Percentiles rank a stretch among this genome's conserved stretches.
phyloP scores from a whole-genome alignment of 2,113 vertebrate genomes.

The Ibidorhyncha struthersii region DNA sequence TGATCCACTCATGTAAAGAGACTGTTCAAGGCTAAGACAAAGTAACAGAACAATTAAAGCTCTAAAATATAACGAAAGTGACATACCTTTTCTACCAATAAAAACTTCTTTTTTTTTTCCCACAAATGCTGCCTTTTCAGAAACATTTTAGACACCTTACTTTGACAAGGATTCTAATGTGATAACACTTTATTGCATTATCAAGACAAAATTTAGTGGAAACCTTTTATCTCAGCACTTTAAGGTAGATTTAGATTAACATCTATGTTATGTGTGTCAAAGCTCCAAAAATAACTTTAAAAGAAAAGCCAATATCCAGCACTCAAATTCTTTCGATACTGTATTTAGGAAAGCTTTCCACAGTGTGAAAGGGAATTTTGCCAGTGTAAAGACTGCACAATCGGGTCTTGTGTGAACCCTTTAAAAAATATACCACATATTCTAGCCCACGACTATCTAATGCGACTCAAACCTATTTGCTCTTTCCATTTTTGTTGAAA shows the following conservation, averaged over 20 bases:
- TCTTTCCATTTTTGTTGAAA: not conserved
- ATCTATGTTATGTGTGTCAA: not conserved
- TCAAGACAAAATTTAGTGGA: conserved; percentile 23
- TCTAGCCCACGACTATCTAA: not conserved
- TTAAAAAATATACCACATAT: not conserved
- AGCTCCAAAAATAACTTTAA: not conserved
- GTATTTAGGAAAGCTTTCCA: not conserved
- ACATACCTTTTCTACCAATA: not conserved
- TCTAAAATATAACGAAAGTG: not conserved
- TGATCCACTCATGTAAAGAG: conserved; percentile 12
- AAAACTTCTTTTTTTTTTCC: not conserved
- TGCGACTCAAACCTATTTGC: not conserved
- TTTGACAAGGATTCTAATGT: conserved; percentile 5
- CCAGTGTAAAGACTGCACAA: not conserved
- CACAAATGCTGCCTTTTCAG: not conserved
- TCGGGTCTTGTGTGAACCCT: not conserved
- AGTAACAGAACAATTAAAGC: conserved; percentile 18
- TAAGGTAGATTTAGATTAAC: not conserved
- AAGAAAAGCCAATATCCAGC: not conserved
- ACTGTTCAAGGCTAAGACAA: conserved; percentile 8
- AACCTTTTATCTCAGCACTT: conserved; percentile 21
- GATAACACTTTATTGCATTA: conserved; percentile 35
- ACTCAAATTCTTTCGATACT: not conserved
- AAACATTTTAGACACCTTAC: conserved; percentile 12
- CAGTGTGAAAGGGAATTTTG: not conserved